Evolutionary conservation across 2,113 vertebrate species (phyloP).

Genomic region (Lagenorhynchus albirostris): DNA sequence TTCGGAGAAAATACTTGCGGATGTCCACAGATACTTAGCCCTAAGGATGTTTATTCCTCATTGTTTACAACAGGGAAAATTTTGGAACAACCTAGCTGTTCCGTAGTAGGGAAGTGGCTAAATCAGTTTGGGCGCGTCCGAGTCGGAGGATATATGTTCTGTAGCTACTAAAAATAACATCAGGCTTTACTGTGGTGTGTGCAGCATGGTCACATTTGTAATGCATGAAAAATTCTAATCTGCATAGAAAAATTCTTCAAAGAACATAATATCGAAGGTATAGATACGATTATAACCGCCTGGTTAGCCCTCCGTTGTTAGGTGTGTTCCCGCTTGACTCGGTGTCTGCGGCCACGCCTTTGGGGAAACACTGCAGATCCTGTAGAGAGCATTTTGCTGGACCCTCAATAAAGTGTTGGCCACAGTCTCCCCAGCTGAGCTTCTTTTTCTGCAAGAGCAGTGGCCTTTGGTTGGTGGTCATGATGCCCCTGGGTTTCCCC

Average conservation of each 20-base stretch:
- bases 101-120: background rate
- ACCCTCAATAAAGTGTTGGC: background rate
- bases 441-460: background rate
- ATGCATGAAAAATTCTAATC: background rate
- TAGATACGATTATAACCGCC: background rate
- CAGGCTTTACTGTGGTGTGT: background rate
- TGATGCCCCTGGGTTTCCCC: background rate
- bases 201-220: background rate
- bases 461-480: background rate
- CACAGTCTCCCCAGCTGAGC: background rate
- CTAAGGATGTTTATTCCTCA: background rate
- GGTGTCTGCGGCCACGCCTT: background rate
- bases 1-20: background rate
- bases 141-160: background rate
- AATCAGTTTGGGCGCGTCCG: background rate
- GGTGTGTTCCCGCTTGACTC: background rate
- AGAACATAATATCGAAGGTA: background rate
- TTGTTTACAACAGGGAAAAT: background rate
- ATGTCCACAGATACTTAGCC: background rate
- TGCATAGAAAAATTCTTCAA: background rate
- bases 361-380: too few relatives aligned
- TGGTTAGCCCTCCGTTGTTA: too few relatives aligned
- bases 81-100: background rate
- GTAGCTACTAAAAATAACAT: background rate
- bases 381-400: too few relatives aligned